phyloP scores from a whole-genome alignment of 1,140 invertebrate species.

The Zaprionus camerounensis region DNA sequence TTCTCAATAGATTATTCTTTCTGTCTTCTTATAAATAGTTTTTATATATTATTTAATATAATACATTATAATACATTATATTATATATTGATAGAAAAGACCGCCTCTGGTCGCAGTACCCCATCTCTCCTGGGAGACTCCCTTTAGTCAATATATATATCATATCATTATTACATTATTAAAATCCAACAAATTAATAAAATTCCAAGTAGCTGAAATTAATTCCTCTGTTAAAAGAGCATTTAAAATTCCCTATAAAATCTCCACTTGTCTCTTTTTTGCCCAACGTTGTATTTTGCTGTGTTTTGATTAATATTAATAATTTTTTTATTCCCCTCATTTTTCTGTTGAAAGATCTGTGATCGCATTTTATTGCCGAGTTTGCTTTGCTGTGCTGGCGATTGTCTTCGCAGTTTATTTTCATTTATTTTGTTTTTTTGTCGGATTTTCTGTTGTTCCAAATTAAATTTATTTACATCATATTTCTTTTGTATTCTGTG shows the following conservation, averaged over 20 bases:
- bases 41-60: too few relatives aligned
- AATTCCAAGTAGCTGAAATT: too few relatives aligned
- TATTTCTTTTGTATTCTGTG: conserved; percentile 59
- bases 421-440: conserved; percentile 22
- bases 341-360: conserved; percentile 46
- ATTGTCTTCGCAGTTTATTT: conserved; percentile 23
- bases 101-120: too few relatives aligned
- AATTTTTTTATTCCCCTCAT: conserved; percentile 42
- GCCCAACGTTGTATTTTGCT: background rate
- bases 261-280: background rate
- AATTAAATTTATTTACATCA: conserved; percentile 81
- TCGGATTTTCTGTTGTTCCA: conserved; percentile 43
- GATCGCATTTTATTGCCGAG: conserved; percentile 36
- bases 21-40: too few relatives aligned
- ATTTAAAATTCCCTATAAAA: background rate
- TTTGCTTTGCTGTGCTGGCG: conserved; percentile 21
- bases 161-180: too few relatives aligned
- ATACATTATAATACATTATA: too few relatives aligned
- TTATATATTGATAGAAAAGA: too few relatives aligned
- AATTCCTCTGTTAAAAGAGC: background rate
- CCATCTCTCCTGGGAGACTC: too few relatives aligned
- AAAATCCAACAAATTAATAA: too few relatives aligned
- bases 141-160: too few relatives aligned
- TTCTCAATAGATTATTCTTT: too few relatives aligned
- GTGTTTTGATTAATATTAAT: conserved; percentile 42